phyloP scores from a whole-genome alignment of 2,113 vertebrate genomes.

The Panthera uncia region DNA sequence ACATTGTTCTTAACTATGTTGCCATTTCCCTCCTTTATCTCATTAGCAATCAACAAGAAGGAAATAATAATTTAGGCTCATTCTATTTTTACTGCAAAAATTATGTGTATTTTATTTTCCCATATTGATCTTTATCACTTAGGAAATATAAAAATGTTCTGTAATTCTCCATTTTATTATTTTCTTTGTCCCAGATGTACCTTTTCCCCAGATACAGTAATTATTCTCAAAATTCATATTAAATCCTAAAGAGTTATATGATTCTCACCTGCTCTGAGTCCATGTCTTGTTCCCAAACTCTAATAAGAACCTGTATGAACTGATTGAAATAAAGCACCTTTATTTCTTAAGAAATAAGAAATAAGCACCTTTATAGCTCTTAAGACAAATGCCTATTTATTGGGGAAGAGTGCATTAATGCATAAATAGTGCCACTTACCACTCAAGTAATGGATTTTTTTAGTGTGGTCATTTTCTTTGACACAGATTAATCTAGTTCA shows the following conservation, averaged over 20 bases:
- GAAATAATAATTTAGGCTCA: background rate
- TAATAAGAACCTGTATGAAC: background rate
- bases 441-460: background rate
- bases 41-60: background rate
- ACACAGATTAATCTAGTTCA: background rate
- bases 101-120: background rate
- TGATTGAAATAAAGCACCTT: background rate
- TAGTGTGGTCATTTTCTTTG: background rate
- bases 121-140: background rate
- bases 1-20: background rate
- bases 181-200: background rate
- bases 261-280: background rate
- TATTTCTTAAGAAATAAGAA: background rate
- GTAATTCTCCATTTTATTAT: background rate
- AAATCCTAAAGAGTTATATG: background rate
- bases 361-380: background rate
- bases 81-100: background rate
- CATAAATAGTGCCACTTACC: background rate
- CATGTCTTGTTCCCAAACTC: background rate
- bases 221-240: background rate
- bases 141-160: background rate
- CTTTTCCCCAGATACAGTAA: background rate
- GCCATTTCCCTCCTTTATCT: background rate
- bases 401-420: background rate
- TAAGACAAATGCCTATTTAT: background rate